These are phyloP conservation scores for Drosophila nigritarsus DNA, from an alignment of 2,888 invertebrate genomes.

Conservation along the genomic window DNA sequence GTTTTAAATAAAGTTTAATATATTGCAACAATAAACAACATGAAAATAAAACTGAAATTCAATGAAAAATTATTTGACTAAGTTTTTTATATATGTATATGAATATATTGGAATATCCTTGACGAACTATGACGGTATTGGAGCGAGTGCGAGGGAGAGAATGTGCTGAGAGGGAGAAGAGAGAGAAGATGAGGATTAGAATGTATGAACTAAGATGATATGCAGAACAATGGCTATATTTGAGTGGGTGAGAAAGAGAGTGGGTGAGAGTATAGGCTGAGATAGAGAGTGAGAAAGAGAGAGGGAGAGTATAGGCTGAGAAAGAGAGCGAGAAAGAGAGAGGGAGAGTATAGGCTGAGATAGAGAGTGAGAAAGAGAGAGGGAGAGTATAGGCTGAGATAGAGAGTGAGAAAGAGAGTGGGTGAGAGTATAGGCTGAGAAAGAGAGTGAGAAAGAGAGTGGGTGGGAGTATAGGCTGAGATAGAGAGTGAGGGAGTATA, in stretches of 20 bases:
- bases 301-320: too few relatives aligned
- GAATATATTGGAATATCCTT: background rate
- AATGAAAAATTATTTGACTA: constrained; percentile 22
- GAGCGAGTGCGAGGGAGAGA: background rate
- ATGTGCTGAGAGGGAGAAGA: background rate
- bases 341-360: too few relatives aligned
- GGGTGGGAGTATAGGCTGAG: too few relatives aligned
- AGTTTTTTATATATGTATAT: background rate
- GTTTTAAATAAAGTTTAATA: constrained; percentile 77
- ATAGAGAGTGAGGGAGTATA: background rate
- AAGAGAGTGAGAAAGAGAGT: background rate
- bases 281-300: too few relatives aligned
- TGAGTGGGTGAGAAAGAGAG: background rate
- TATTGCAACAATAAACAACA: constrained; percentile 79
- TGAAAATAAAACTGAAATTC: constrained; percentile 74
- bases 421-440: too few relatives aligned
- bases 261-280: too few relatives aligned
- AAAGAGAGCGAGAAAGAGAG: too few relatives aligned
- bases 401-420: background rate
- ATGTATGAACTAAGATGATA: background rate
- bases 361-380: too few relatives aligned
- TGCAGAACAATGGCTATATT: background rate
- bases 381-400: too few relatives aligned
- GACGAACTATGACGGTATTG: background rate
- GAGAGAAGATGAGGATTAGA: background rate